phyloP scores from a whole-genome alignment of 2,888 invertebrate genomes.

The Tinea pellionella region DNA sequence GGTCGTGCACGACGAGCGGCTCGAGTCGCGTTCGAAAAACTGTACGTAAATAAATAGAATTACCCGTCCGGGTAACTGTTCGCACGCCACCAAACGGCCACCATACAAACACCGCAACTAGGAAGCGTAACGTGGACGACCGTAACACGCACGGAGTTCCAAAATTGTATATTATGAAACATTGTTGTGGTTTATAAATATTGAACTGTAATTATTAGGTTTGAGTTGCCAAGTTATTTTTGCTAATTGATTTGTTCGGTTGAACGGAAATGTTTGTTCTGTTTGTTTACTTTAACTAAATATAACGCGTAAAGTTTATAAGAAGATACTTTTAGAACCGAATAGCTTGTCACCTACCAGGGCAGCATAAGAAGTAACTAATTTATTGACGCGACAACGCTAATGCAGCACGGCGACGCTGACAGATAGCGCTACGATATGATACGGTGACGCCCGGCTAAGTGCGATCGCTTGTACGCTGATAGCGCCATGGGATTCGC shows the following conservation, averaged over 20 bases:
- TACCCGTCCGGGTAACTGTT: slow-evolving; percentile 18
- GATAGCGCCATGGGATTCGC: slow-evolving; percentile 49
- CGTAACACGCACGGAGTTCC: slow-evolving; percentile 1
- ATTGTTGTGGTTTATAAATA: background rate
- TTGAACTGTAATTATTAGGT: background rate
- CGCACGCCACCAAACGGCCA: slow-evolving; percentile 11
- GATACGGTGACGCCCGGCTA: slow-evolving; percentile 54
- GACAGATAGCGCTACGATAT: slow-evolving; percentile 63
- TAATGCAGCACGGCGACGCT: slow-evolving; percentile 61
- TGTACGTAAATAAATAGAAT: slow-evolving; percentile 19
- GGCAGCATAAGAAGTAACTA: slow-evolving; percentile 23
- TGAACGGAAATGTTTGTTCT: slow-evolving; percentile 2
- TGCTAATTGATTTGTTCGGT: background rate
- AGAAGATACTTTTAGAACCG: background rate
- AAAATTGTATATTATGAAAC: background rate
- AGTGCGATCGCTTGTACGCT: slow-evolving; percentile 65
- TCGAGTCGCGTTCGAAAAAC: slow-evolving; percentile 14
- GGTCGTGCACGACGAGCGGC: slow-evolving; percentile 7
- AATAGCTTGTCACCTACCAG: background rate
- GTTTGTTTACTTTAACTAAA: background rate
- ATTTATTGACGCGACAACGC: slow-evolving; percentile 60
- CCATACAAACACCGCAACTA: background rate
- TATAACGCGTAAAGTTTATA: too few relatives aligned
- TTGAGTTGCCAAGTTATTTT: background rate
- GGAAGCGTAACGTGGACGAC: background rate